phyloP scores from a whole-genome alignment of 2,888 invertebrate genomes.

The Chouioia cunea region DNA sequence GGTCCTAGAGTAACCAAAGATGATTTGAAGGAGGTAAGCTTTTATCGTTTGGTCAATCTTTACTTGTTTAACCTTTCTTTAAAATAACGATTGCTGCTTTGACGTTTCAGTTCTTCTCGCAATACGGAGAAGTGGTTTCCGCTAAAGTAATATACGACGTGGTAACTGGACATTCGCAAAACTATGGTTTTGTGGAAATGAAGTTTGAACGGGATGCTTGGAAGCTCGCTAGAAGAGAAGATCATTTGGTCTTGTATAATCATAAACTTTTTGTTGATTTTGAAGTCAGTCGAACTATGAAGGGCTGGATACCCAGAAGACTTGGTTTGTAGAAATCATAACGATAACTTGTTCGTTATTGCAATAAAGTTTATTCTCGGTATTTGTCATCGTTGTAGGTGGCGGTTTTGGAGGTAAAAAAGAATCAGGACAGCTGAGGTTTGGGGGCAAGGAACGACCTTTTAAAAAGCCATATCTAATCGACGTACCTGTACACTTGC shows the following conservation, averaged over 20 bases:
- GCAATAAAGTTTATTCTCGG: no score
- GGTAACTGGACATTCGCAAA: slow-evolving; percentile 85
- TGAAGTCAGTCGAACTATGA: slow-evolving; percentile 79
- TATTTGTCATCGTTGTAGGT: slow-evolving; percentile 66
- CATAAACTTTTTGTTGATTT: slow-evolving; percentile 81
- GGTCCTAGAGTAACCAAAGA: slow-evolving; percentile 76
- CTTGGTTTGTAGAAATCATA: slow-evolving; percentile 70
- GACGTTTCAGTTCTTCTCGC: slow-evolving; percentile 77
- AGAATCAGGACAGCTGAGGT: slow-evolving; percentile 88
- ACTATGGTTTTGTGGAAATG: slow-evolving; percentile 90
- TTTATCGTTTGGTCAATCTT: neutral
- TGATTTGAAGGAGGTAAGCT: slow-evolving; percentile 69
- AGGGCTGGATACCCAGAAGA: slow-evolving; percentile 87
- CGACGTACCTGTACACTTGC: slow-evolving; percentile 17
- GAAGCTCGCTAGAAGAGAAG: slow-evolving; percentile 74
- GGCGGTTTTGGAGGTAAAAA: slow-evolving; percentile 90
- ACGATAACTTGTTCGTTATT: no score
- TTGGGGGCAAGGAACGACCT: slow-evolving; percentile 85
- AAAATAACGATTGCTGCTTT: slow-evolving; percentile 47
- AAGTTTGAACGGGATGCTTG: slow-evolving; percentile 74
- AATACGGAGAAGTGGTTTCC: slow-evolving; percentile 75
- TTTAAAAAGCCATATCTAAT: slow-evolving; percentile 76
- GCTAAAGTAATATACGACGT: slow-evolving; percentile 76
- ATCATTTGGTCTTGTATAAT: slow-evolving; percentile 76
- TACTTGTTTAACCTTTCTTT: neutral